Conservation (phyloP, 2,797 vertebrate genomes). For the Harpagifer antarcticus region DNA sequence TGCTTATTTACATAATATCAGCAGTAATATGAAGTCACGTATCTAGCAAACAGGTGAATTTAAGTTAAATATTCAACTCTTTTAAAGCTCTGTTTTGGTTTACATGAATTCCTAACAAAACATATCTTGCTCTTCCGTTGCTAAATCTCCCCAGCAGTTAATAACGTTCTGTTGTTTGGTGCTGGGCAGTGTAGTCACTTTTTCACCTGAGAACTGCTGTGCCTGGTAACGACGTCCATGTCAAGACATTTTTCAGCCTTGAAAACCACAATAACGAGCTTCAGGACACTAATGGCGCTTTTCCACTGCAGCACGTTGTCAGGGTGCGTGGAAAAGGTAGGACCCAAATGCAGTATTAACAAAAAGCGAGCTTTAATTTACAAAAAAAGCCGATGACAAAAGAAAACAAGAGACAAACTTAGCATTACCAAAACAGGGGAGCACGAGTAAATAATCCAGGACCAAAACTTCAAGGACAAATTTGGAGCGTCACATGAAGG, state of each 20-base stretch:
- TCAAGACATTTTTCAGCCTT: background rate
- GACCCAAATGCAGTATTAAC: no score
- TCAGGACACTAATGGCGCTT: background rate
- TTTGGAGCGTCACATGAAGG: no score
- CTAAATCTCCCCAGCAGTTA: background rate
- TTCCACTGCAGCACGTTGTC: no score
- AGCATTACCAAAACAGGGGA: no score
- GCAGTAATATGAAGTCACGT: background rate
- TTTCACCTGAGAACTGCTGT: background rate
- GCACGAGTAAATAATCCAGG: no score
- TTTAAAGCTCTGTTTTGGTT: background rate
- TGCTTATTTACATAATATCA: no score
- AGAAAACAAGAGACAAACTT: no score
- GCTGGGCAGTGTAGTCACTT: background rate
- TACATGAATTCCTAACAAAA: background rate
- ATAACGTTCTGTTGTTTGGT: background rate
- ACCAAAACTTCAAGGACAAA: no score
- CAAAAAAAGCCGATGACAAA: no score
- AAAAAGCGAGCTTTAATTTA: no score
- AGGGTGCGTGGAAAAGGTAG: no score
- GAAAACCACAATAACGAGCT: slow-evolving; percentile 1
- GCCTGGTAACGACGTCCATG: background rate
- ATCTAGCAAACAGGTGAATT: background rate
- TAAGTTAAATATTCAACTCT: background rate
- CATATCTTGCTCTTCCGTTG: background rate